Conservation (phyloP, 2,888 invertebrate genomes). For the Drosophila fulvimacula region DNA sequence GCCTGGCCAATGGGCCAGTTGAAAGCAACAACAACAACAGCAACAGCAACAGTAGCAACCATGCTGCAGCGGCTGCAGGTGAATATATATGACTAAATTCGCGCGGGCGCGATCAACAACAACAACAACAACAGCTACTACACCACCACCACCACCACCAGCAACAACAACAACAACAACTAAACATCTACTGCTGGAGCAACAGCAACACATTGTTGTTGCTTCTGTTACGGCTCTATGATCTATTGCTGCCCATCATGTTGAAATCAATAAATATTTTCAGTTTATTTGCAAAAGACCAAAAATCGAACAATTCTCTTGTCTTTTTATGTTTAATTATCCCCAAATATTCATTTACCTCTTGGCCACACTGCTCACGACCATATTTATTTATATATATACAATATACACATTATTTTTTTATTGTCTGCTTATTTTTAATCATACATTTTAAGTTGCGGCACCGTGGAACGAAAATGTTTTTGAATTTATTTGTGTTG, state of each 20-base stretch:
- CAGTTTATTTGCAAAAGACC: conserved; percentile 62
- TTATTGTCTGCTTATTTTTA: conserved; percentile 26
- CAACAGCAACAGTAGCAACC: conserved; percentile 28
- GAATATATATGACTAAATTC: conserved; percentile 82
- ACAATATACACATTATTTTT: neutral
- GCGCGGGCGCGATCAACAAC: conserved; percentile 52
- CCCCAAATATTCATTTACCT: conserved; percentile 25
- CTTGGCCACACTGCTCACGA: conserved; percentile 11
- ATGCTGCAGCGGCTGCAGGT: conserved; percentile 70
- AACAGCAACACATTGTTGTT: conserved; percentile 29
- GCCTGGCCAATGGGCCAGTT: conserved; percentile 35
- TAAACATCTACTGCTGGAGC: conserved; percentile 7
- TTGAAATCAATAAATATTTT: conserved; percentile 64
- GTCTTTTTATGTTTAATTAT: conserved; percentile 40
- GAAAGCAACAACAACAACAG: conserved; percentile 39
- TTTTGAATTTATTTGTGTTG: neutral
- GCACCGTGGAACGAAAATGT: conserved; percentile 33
- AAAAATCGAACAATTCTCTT: conserved; percentile 42
- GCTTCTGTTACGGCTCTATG: conserved; percentile 37
- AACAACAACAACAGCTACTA: conserved; percentile 38
- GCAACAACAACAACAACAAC: conserved; percentile 8
- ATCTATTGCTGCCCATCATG: conserved; percentile 55
- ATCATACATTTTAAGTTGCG: conserved; percentile 22
- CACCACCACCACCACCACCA: conserved; percentile 29
- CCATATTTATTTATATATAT: conserved; percentile 16